Evolutionary conservation across 2,888 invertebrate genomes (phyloP).

Genomic region (Platycheirus albimanus): DNA sequence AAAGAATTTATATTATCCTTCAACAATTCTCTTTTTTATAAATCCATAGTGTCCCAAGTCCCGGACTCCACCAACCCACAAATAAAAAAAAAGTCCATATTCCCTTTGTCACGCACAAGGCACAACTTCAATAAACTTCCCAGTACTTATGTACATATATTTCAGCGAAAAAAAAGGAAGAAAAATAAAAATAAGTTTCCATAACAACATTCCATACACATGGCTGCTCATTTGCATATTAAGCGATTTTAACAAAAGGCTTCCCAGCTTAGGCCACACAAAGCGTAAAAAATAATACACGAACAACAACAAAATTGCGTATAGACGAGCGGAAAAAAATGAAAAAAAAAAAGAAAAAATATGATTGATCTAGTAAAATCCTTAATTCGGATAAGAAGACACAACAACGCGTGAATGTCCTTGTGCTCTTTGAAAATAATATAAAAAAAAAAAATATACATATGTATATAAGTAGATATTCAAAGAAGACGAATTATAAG

Average conservation of each 20-base stretch:
- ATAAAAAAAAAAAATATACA: slow-evolving; percentile 1
- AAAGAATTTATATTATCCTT: neutral
- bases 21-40: neutral
- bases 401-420: slow-evolving; percentile 69
- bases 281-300: slow-evolving; percentile 23
- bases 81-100: neutral
- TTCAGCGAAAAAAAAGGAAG: slow-evolving; percentile 30
- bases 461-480: neutral
- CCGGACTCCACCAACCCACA: neutral
- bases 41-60: neutral
- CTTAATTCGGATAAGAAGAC: slow-evolving; percentile 71
- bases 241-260: slow-evolving; percentile 63
- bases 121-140: slow-evolving; percentile 10
- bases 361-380: slow-evolving; percentile 70
- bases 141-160: slow-evolving; percentile 24
- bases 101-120: neutral
- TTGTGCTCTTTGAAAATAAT: slow-evolving; percentile 10
- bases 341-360: slow-evolving; percentile 35
- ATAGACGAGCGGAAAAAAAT: slow-evolving; percentile 38
- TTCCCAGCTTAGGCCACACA: slow-evolving; percentile 59
- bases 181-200: slow-evolving; percentile 30
- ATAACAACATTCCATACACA: slow-evolving; percentile 62
- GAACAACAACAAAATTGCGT: slow-evolving; percentile 24
- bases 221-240: slow-evolving; percentile 72
- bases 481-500: slow-evolving; percentile 44